Base-by-base conservation (phyloP, 2,797 vertebrate genomes). In the Fundulus diaphanus region DNA sequence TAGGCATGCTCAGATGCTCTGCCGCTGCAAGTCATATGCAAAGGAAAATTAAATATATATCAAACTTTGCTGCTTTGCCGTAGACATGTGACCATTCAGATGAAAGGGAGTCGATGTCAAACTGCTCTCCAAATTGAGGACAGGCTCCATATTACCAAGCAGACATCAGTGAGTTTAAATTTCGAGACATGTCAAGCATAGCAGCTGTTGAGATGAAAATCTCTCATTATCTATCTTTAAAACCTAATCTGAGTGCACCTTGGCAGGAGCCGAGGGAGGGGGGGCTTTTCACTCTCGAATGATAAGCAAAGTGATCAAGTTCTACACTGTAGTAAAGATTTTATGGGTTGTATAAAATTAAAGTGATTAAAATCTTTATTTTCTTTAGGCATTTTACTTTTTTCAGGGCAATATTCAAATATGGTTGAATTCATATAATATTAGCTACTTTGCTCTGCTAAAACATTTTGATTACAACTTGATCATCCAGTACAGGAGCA, bases 191-290 rank as follows among this genome's bases (percentile, higher is more conserved):
- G 94, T 94, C 93, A 95, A 91, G 93, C 86, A 86, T 73, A 11
- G 85, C 90, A 85, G 89, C 88, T 91, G 90, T 92, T 85, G 86
- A 83, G 88, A 92, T 86, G 87, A 93, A n/a, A 93, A 84, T 82
- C 87, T 93, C 89, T 94, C 92, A 93, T 95, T 93, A 94, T 90
- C 90, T 90, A 92, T 88, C 92, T 92, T 93, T 92, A 87, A 93
- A 93, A 93, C 76, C 88, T 92, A 91, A 94, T 92, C 73, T 78
- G 86, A 89, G 82, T 37, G 72, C 67, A 24, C 70, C 49, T 1
- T 51, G 49, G 81, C 79, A 79, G 81, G 83, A 69, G 49, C 42
- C 22, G 5, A 44, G 67, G 15, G 61, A 27, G 18, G 35, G 54
- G 42, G 33, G 40, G 37, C 72, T 77, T 69, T 61, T 57, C 20